phyloP scores from a whole-genome alignment of 2,888 invertebrate species.

The Plebejus melissa region DNA sequence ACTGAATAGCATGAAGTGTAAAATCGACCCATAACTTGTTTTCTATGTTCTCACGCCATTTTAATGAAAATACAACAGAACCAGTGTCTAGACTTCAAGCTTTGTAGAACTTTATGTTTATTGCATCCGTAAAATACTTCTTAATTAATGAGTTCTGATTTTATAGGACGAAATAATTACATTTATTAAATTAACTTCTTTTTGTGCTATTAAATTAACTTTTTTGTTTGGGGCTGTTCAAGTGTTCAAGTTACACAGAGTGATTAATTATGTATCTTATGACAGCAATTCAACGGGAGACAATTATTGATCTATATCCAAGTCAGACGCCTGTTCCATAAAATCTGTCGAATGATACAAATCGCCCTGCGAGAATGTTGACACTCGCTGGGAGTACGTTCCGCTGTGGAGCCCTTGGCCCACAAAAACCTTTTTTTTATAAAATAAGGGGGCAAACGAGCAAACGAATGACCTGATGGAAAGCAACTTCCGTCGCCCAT shows the following conservation, averaged over 20 bases:
- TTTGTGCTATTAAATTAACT: too few relatives aligned
- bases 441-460: too few relatives aligned
- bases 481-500: too few relatives aligned
- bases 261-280: too few relatives aligned
- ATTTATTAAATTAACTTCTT: neutral
- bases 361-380: neutral
- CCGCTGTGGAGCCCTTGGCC: neutral
- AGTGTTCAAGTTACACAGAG: too few relatives aligned
- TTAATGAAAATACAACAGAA: conserved; percentile 20
- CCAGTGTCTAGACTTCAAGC: neutral
- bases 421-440: too few relatives aligned
- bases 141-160: neutral
- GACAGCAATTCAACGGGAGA: too few relatives aligned
- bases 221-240: too few relatives aligned
- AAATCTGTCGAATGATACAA: neutral
- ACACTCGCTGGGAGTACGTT: neutral
- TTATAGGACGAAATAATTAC: neutral
- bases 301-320: too few relatives aligned
- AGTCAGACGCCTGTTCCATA: neutral
- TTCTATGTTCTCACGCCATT: conserved; percentile 26
- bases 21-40: conserved; percentile 24
- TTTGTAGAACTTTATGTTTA: neutral
- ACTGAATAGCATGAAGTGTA: conserved; percentile 27
- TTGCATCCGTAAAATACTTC: neutral
- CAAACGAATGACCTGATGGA: too few relatives aligned